Evolutionary conservation across 2,113 vertebrate genomes (phyloP).

Genomic region (Apteryx owenii): DNA sequence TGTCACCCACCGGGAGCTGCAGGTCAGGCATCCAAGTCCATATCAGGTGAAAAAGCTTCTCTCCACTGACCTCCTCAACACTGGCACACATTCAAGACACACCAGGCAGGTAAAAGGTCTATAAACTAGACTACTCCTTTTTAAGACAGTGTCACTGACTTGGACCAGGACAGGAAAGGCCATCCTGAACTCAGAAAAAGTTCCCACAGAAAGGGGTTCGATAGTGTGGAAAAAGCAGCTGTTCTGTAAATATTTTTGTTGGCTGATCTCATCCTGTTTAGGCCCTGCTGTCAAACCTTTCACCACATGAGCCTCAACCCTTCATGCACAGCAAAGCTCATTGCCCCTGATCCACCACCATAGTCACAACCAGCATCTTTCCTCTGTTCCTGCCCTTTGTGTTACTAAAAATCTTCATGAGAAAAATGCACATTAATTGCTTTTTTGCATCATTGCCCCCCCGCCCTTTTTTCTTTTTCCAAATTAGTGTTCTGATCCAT

Average conservation of each 20-base stretch:
- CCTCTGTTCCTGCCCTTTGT: neutral
- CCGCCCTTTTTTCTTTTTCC: neutral
- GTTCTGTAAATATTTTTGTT: neutral
- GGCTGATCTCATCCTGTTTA: neutral
- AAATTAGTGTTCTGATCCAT: neutral
- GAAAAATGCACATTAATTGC: neutral
- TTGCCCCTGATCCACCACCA: neutral
- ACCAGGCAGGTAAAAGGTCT: neutral
- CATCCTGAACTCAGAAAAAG: neutral
- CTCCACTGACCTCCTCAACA: neutral
- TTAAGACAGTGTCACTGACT: neutral
- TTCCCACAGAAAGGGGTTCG: neutral
- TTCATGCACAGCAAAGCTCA: neutral
- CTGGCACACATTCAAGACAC: neutral
- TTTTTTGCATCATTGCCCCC: neutral
- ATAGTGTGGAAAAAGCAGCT: neutral
- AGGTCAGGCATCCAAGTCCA: too few species aligned
- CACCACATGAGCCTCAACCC: neutral
- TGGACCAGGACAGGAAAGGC: neutral
- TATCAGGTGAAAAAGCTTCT: neutral
- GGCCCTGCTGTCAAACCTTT: neutral
- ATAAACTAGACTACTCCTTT: neutral
- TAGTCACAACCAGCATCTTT: neutral
- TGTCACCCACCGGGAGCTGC: too few species aligned
- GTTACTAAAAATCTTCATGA: neutral